phyloP scores from a whole-genome alignment of 2,888 invertebrate genomes.

The Galerucella calmariensis region DNA sequence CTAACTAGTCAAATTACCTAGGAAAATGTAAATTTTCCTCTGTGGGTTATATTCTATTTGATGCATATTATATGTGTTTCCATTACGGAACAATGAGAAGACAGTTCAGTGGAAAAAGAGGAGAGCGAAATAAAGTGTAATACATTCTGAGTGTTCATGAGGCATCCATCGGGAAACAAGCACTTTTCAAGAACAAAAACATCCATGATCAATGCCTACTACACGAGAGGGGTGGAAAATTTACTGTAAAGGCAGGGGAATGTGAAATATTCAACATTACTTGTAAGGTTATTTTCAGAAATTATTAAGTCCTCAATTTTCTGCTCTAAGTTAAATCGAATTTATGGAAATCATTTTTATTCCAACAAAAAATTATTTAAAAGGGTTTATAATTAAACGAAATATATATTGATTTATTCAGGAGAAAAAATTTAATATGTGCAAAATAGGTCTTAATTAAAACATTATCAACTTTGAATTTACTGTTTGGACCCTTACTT shows the following conservation, averaged over 20 bases:
- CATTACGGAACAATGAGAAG: constrained; percentile 41
- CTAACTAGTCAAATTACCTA: background rate
- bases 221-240: constrained; percentile 29
- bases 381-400: background rate
- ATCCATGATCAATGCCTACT: constrained; percentile 35
- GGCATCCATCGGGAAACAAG: constrained; percentile 47
- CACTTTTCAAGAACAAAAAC: constrained; percentile 48
- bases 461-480: too few species aligned
- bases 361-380: background rate
- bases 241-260: constrained; percentile 1
- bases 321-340: background rate
- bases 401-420: too few species aligned
- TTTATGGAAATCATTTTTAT: background rate
- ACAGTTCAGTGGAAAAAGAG: constrained; percentile 41
- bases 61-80: constrained; percentile 19
- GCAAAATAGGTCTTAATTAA: too few species aligned
- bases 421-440: too few species aligned
- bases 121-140: constrained; percentile 37
- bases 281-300: background rate
- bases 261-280: background rate
- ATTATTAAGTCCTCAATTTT: background rate
- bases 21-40: background rate
- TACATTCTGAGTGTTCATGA: constrained; percentile 34
- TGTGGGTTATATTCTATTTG: constrained; percentile 6
- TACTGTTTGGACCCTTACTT: too few species aligned